Conservation (phyloP, 2,888 invertebrate genomes). For the Dryobota labecula region DNA sequence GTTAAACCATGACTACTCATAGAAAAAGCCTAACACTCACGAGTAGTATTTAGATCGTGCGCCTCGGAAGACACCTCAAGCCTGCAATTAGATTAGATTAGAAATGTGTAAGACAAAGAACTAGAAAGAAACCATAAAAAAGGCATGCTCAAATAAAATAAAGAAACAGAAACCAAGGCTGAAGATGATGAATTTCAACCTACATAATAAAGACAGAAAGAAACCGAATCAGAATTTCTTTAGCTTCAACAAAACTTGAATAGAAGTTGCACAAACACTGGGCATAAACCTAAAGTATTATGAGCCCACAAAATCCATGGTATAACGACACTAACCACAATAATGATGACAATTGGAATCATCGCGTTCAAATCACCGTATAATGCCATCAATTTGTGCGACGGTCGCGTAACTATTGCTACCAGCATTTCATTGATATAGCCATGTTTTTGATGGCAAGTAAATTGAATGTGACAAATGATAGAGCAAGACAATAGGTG, state of each 20-base stretch:
- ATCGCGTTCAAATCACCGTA: constrained; percentile 75
- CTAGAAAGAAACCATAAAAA: neutral
- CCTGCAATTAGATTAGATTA: neutral
- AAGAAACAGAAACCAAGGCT: no score
- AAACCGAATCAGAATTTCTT: neutral
- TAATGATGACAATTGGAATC: constrained; percentile 60
- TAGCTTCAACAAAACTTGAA: neutral
- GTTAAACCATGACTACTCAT: neutral
- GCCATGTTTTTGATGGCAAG: constrained; percentile 27
- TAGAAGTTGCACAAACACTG: no score
- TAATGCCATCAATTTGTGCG: constrained; percentile 73
- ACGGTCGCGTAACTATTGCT: constrained; percentile 48
- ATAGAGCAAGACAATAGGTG: constrained; percentile 36
- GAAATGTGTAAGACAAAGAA: neutral
- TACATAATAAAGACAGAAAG: neutral
- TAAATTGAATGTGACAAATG: constrained; percentile 64
- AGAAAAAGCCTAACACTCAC: neutral
- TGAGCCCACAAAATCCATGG: constrained; percentile 35
- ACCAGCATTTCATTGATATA: constrained; percentile 48
- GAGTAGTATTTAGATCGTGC: constrained; percentile 1
- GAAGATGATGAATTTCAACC: neutral
- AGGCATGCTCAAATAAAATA: neutral
- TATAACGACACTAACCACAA: constrained; percentile 49
- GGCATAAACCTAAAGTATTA: no score
- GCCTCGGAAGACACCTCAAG: neutral